phyloP scores from a whole-genome alignment of 1,140 invertebrate species.

The Trichonephila clavipes region DNA sequence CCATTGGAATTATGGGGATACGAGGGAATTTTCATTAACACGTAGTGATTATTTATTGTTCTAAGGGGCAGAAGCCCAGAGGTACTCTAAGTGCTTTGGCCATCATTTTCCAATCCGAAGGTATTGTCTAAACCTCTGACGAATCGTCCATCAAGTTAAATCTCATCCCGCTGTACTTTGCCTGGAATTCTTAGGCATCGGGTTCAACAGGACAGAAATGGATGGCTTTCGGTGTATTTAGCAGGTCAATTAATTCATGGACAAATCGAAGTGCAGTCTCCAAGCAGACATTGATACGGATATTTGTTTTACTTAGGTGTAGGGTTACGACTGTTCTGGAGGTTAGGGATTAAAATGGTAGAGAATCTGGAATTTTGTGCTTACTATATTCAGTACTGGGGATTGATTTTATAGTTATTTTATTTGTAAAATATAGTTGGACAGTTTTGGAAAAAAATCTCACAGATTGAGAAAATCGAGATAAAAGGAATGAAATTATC shows the following conservation, averaged over 20 bases:
- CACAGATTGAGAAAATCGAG: not conserved
- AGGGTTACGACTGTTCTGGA: not conserved
- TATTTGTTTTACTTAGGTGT: constrained; percentile 17
- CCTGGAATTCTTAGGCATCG: constrained; percentile 8
- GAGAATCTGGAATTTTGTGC: not conserved
- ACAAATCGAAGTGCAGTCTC: not conserved
- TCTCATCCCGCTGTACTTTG: constrained; percentile 18
- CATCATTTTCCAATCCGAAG: not conserved
- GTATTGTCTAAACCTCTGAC: not conserved
- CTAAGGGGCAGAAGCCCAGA: not conserved
- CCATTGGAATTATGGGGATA: constrained; percentile 4
- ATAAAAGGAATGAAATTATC: not conserved
- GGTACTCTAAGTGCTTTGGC: not conserved
- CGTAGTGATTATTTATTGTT: constrained; percentile 53
- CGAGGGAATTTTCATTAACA: constrained; percentile 65
- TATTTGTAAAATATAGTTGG: not conserved
- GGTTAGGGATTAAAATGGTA: not conserved
- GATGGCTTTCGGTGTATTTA: not conserved
- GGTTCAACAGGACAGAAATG: not conserved
- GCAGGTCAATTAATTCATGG: constrained; percentile 7
- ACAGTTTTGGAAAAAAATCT: not conserved
- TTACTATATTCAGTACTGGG: not conserved
- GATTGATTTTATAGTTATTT: not conserved
- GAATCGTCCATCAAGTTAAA: constrained; percentile 13
- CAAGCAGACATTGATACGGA: not conserved